Conservation (phyloP, 2,113 vertebrate genomes). For the Microtus pennsylvanicus region DNA sequence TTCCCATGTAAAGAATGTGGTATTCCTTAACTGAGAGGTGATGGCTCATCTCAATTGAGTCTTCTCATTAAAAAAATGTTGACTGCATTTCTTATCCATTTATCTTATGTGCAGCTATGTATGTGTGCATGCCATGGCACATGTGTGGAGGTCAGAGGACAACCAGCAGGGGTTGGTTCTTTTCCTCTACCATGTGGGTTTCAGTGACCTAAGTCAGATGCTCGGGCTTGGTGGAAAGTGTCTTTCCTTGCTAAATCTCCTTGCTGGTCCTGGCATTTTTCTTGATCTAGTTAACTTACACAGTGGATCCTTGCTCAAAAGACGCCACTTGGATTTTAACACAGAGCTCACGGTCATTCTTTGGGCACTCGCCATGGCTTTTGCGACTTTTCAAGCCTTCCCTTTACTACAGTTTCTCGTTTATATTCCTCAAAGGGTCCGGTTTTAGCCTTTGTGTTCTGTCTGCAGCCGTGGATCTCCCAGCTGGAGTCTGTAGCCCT, state of each 20-base stretch:
- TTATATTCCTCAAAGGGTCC: conserved; percentile 55
- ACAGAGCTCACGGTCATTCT: conserved; percentile 53
- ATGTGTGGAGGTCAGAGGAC: not conserved
- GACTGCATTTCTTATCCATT: not conserved
- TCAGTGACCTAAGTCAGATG: not conserved
- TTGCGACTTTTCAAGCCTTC: conserved; percentile 72
- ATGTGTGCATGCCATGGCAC: no score
- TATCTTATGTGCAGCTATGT: not conserved
- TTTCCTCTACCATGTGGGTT: no score
- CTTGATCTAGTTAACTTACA: conserved; percentile 65
- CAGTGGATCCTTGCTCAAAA: conserved; percentile 61
- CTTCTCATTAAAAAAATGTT: no score
- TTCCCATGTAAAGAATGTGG: conserved; percentile 77
- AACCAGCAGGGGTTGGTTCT: no score
- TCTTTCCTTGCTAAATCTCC: not conserved
- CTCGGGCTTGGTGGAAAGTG: not conserved
- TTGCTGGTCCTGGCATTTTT: not conserved
- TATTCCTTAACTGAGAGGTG: not conserved
- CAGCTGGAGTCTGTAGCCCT: conserved; percentile 69
- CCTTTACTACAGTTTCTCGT: conserved; percentile 60
- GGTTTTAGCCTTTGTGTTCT: conserved; percentile 75
- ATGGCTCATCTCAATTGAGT: conserved; percentile 51
- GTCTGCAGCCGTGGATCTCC: conserved; percentile 41
- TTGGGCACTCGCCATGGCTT: conserved; percentile 72
- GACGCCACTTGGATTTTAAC: conserved; percentile 50